Base-by-base conservation (phyloP, 2,888 invertebrate species). In the Spatulosminthurus flaviceps region DNA sequence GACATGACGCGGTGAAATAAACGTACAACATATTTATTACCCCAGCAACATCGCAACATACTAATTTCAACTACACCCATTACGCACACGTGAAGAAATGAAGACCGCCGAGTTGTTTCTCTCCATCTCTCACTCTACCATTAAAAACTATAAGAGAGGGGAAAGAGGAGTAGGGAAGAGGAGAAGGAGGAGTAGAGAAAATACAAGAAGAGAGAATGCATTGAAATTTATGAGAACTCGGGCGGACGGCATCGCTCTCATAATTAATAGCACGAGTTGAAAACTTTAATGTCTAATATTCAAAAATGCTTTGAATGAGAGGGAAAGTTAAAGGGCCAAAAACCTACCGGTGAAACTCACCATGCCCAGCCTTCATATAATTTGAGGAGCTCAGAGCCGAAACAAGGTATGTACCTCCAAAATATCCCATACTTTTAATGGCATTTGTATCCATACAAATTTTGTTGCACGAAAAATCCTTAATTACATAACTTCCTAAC, bases 241-340 rank as follows among this genome's bases (percentile, higher is more conserved):
- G 67, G 28, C 67, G 67, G 67, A 67, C 28, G 67, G 67, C 67
- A 67, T 29, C 67, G 29, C 19, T 29, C 67, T 26, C 29, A 67
- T 67, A 67, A 67, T 67, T 67, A 67, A 67, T 67, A 67, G 67
- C 67, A 67, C 28, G 67, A 67, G 67, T 67, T 67, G 67, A 67
- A 67, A 67, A 67, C 67, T 67, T 29, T 67, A 67, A 67, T 67
- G 67, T 67, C 28, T 67, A 67, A 67, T 67, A 67, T 67, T 67
- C 67, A 67, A 26, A 67, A 67, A 24, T 67, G 29, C 29, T 29
- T 64, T 22, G 64, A 26, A 2, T 64, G 64, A 26, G 22, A 26
- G 64, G 22, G 64, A 64, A 26, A 64, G 64, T 64, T 26, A 67
- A 28, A 26, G 67, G 67, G 29, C 28, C 19, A n/a, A n/a, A n/a